phyloP scores from a whole-genome alignment of 2,888 invertebrate species.

The Spodoptera picta region DNA sequence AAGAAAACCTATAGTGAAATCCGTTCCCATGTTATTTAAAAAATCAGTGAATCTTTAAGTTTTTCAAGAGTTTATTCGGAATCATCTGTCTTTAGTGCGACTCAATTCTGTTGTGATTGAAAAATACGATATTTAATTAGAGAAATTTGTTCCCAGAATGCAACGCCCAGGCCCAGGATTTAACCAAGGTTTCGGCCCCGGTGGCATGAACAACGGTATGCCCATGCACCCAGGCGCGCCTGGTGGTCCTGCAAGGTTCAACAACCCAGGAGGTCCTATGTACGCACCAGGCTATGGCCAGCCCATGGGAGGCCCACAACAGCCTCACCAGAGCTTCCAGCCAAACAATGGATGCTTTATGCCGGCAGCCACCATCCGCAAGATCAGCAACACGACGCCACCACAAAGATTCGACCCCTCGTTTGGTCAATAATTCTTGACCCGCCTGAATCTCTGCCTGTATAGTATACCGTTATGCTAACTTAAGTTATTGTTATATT shows the following conservation, averaged over 20 bases:
- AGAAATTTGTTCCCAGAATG: slow-evolving; percentile 68
- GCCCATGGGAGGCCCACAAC: slow-evolving; percentile 53
- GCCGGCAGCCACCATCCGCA: slow-evolving; percentile 72
- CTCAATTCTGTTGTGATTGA: neutral
- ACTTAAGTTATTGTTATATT: slow-evolving; percentile 46
- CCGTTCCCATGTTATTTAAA: too few relatives aligned
- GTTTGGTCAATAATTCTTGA: slow-evolving; percentile 50
- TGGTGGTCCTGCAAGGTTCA: slow-evolving; percentile 43
- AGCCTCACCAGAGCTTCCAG: slow-evolving; percentile 58
- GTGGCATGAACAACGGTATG: slow-evolving; percentile 54
- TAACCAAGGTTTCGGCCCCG: slow-evolving; percentile 58
- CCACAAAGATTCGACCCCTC: slow-evolving; percentile 63
- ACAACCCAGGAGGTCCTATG: slow-evolving; percentile 51
- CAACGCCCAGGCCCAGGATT: slow-evolving; percentile 73
- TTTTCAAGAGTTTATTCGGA: neutral
- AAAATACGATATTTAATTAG: neutral
- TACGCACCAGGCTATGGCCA: slow-evolving; percentile 66
- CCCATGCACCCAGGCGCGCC: slow-evolving; percentile 56
- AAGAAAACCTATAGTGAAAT: neutral
- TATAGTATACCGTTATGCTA: slow-evolving; percentile 33
- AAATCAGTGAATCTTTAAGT: slow-evolving; percentile 7
- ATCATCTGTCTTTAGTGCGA: neutral
- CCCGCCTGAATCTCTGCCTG: slow-evolving; percentile 52
- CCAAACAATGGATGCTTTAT: slow-evolving; percentile 68
- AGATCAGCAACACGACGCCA: slow-evolving; percentile 67